A percentile compares a stretch with the other conserved stretches of the same genome.
Conservation (phyloP, 2,797 vertebrate genomes). For the Sarcophilus harrisii region DNA sequence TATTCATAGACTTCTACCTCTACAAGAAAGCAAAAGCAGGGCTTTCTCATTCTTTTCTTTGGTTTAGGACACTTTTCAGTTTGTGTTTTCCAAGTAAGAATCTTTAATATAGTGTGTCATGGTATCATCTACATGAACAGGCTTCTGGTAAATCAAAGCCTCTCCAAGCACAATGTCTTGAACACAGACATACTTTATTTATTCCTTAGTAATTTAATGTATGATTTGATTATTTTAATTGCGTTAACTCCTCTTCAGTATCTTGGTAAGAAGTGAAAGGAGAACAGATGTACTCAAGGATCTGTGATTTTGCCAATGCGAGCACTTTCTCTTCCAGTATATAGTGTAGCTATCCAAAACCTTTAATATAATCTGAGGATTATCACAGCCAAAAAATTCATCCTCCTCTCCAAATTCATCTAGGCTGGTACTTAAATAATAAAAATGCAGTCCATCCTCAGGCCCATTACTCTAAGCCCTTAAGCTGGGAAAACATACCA, state of each 20-base stretch:
- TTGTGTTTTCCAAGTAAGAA: not conserved
- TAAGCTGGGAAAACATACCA: not conserved
- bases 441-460: not conserved
- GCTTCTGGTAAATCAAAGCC: not conserved
- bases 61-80: not conserved
- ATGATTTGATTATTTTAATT: not conserved
- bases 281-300: not conserved
- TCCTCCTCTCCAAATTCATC: not conserved
- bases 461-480: not conserved
- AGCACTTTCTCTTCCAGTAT: not conserved
- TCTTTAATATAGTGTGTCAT: not conserved
- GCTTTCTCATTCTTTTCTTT: not conserved
- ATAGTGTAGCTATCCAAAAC: not conserved
- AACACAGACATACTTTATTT: not conserved
- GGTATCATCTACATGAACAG: not conserved
- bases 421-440: not conserved
- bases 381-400: not conserved
- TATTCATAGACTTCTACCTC: not conserved
- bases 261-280: not conserved
- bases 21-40: not conserved
- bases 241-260: not conserved
- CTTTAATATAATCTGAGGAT: not conserved
- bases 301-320: not conserved
- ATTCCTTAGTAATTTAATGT: not conserved
- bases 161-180: not conserved